Evolutionary conservation across 1,140 invertebrate species (phyloP).

Genomic region (Arctopsyche grandis): DNA sequence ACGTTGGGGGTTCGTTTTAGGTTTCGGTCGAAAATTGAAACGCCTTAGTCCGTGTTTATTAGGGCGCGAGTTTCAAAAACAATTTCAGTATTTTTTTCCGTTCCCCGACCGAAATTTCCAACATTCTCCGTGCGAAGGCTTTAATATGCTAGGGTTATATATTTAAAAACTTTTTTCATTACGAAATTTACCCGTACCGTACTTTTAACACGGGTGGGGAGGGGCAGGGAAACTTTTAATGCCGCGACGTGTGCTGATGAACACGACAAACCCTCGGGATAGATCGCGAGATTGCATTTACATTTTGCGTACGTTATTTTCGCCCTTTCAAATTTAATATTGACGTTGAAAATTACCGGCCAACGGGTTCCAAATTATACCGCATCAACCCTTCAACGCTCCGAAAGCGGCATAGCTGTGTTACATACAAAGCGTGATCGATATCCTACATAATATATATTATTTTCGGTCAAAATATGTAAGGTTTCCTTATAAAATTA

Average conservation of each 20-base stretch:
- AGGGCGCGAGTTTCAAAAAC: neutral
- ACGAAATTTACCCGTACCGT: neutral
- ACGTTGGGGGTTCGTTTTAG: too few species aligned
- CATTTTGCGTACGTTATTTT: too few species aligned
- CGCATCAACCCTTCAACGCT: neutral
- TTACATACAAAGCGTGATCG: too few species aligned
- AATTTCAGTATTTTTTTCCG: neutral
- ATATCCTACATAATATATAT: too few species aligned
- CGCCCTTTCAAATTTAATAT: neutral
- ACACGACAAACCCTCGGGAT: neutral
- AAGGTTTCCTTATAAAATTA: too few species aligned
- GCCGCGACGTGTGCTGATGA: neutral
- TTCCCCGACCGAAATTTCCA: neutral
- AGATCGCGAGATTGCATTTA: neutral
- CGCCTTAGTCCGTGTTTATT: neutral
- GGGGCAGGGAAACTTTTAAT: neutral
- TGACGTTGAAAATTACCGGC: neutral
- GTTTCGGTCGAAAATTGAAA: neutral
- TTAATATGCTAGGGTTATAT: constrained; percentile 31
- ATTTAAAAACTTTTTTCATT: constrained; percentile 30
- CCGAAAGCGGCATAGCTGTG: too few species aligned
- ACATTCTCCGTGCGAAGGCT: neutral
- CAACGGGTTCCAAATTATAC: neutral
- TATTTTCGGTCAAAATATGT: too few species aligned
- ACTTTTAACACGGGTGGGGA: neutral